Percentiles rank a stretch among this genome's conserved stretches.
Conservation (phyloP, 2,113 vertebrate genomes). For the Pitta sordida region DNA sequence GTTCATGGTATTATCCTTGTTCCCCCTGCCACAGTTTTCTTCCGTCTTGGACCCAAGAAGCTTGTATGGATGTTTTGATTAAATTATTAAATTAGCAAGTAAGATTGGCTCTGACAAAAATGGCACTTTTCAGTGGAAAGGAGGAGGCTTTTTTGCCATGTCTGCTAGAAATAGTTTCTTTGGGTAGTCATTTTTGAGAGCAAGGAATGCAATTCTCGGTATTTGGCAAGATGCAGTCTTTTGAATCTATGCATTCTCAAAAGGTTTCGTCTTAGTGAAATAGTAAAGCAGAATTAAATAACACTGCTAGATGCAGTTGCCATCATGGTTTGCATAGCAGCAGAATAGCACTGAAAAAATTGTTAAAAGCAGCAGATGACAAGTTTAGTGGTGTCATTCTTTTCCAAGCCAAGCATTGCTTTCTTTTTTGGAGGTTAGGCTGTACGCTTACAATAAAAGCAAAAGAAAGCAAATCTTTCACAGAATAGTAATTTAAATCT, state of each 20-base stretch:
- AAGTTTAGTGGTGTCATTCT: neutral
- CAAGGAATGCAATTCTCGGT: neutral
- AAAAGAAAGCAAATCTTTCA: neutral
- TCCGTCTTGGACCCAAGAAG: neutral
- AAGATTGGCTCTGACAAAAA: neutral
- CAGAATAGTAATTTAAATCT: neutral
- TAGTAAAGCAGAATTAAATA: neutral
- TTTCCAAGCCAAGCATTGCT: neutral
- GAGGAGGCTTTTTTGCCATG: neutral
- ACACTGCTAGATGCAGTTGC: neutral
- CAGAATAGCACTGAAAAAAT: neutral
- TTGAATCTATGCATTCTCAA: neutral
- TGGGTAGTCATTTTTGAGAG: neutral
- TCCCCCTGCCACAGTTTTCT: neutral
- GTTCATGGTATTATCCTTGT: neutral
- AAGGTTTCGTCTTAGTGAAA: neutral
- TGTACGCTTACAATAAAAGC: neutral
- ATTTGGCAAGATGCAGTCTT: neutral
- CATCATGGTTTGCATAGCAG: neutral
- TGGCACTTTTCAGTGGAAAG: neutral
- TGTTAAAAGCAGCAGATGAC: neutral
- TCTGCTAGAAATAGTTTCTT: neutral
- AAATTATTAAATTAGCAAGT: neutral
- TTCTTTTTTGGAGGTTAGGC: neutral
- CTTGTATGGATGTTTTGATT: neutral